Evolutionary conservation across 2,888 invertebrate genomes (phyloP).

Genomic region (Drosophila mulleri): DNA sequence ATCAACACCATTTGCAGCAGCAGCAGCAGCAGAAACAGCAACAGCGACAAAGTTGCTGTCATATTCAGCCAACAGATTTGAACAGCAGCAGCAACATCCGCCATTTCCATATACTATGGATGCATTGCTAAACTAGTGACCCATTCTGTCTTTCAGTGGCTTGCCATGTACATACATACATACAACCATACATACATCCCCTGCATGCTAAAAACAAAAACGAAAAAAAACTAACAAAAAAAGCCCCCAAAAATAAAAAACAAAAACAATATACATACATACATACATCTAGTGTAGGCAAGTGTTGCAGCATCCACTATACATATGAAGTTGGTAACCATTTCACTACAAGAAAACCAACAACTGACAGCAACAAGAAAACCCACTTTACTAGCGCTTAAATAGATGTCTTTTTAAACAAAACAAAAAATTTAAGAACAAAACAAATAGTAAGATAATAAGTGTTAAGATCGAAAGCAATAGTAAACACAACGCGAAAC

Average conservation of each 20-base stretch:
- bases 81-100: conserved; percentile 78
- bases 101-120: conserved; percentile 89
- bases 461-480: conserved; percentile 74
- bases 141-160: conserved; percentile 63
- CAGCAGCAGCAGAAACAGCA: conserved; percentile 23
- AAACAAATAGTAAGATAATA: conserved; percentile 75
- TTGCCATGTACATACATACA: conserved; percentile 75
- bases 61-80: conserved; percentile 67
- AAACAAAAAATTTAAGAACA: conserved; percentile 44
- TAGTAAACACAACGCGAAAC: conserved; percentile 61
- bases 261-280: conserved; percentile 11
- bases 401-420: conserved; percentile 71
- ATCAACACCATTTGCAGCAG: conserved; percentile 48
- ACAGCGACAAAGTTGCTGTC: conserved; percentile 64
- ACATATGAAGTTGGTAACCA: conserved; percentile 57
- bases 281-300: conserved; percentile 66
- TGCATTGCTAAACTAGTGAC: conserved; percentile 87
- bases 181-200: conserved; percentile 31
- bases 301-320: conserved; percentile 64
- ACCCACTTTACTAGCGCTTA: conserved; percentile 77
- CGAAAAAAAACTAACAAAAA: neutral
- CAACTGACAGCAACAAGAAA: conserved; percentile 47
- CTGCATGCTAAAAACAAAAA: conserved; percentile 5
- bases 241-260: neutral
- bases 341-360: conserved; percentile 43